Evolutionary conservation across 2,113 vertebrate species (phyloP), one percentile per base, ranked within the genome.

Genomic region (Myiagra hebetior): DNA sequence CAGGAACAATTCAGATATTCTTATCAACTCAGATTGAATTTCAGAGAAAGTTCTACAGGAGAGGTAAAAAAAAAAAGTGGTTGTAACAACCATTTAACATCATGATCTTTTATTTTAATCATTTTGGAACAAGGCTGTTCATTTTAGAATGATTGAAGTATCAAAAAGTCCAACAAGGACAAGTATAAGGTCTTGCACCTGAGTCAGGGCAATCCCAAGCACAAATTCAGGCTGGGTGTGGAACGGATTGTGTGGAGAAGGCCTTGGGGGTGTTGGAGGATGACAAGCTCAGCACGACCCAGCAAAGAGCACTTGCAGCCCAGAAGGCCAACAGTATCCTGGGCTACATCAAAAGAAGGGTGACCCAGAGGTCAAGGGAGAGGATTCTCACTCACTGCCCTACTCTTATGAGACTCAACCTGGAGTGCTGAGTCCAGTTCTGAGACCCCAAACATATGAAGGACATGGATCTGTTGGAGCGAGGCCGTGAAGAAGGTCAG

Each of bases 51-150:
- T 63, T 83, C 28, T 35, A n/a, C 8, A 87, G 52, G 19, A 15
- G 3, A 5, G 23, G 1, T 1, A 9, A 5, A 12, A 21, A 5
- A 20, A 13, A 47, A 19, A 65, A 39, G 2, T 13, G 27, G 11
- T 2, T 55, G 6, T 27, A 86, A 50, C 31, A 60, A 42, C 35
- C 46, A 69, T 75, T 47, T 55, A 50, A 77, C 15, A 46, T 2
- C 5, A 23, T 37, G 74, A 59, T 17, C 3, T 60, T 69, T 52
- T 7, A 55, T 91, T 83, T 75, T 57, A 78, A 73, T n/a, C 2
- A 31, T 70, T 73, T 76, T 69, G 26, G 50, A 88, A 55, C 4
- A 70, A 56, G 81, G 0, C 1, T 52, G 22, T 57, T 84, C 4
- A 30, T 69, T 91, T 80, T 52, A 68, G 46, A 69, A 87, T 56